These are phyloP conservation scores for Stegana nigrithorax DNA, from an alignment of 2,888 invertebrate genomes.

Conservation along the genomic window DNA sequence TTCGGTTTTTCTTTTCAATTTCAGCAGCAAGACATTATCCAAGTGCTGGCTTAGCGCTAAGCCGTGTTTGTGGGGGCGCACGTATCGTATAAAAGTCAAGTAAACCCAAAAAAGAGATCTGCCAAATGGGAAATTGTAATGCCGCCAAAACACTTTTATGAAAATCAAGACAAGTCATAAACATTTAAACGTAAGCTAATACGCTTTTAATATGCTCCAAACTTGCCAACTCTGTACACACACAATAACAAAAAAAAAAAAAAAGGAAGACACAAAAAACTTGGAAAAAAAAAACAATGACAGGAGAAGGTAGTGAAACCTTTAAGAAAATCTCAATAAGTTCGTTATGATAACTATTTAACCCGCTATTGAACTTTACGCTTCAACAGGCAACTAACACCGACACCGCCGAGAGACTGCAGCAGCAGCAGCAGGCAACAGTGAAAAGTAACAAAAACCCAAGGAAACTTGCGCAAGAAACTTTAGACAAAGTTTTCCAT, in stretches of 20 bases:
- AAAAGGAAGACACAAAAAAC: background rate
- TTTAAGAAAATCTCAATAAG: conserved; percentile 43
- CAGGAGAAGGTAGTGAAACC: conserved; percentile 35
- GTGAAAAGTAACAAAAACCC: conserved; percentile 30
- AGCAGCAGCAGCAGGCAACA: conserved; percentile 13
- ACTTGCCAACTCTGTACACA: background rate
- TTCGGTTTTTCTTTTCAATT: too few species aligned
- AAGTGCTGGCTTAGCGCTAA: too few species aligned
- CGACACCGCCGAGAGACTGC: conserved; percentile 29
- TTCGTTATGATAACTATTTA: conserved; percentile 60
- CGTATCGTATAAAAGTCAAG: too few species aligned
- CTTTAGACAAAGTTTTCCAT: too few species aligned
- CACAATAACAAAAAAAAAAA: conserved; percentile 21
- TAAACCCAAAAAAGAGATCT: too few species aligned
- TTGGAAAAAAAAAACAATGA: conserved; percentile 1
- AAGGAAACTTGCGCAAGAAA: too few species aligned
- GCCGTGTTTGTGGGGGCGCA: too few species aligned
- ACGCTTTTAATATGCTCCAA: background rate
- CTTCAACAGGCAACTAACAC: conserved; percentile 50
- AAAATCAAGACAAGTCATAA: background rate
- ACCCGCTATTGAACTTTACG: conserved; percentile 61
- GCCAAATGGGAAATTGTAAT: too few species aligned
- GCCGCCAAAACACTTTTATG: too few species aligned
- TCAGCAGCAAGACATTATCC: too few species aligned
- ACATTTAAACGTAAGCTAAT: background rate